A percentile compares a stretch with the other conserved stretches of the same genome.
These are phyloP conservation scores for Parasteatoda lunata DNA, from an alignment of 2,888 invertebrate genomes.

Conservation along the genomic window DNA sequence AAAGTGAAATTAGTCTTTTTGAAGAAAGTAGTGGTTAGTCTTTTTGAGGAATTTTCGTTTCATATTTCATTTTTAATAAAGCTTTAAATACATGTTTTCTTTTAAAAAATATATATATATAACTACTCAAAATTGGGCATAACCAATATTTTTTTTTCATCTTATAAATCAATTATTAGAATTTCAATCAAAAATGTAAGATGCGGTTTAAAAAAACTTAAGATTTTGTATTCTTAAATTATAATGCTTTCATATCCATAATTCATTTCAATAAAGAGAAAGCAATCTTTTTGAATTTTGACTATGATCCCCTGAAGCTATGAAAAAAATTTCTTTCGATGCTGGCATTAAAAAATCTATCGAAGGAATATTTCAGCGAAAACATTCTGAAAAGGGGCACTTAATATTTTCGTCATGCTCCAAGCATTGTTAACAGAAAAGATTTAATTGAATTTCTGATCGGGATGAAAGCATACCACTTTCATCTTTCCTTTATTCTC, in stretches of 20 bases:
- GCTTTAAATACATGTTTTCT: too few relatives aligned
- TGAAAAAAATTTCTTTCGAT: neutral
- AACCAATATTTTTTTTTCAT: too few relatives aligned
- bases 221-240: too few relatives aligned
- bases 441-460: slow-evolving; percentile 62
- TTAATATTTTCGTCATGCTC: slow-evolving; percentile 60
- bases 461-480: slow-evolving; percentile 52
- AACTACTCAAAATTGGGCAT: too few relatives aligned
- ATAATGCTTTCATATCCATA: neutral
- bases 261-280: neutral
- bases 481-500: slow-evolving; percentile 35
- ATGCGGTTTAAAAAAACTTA: too few relatives aligned
- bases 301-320: neutral
- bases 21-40: too few relatives aligned
- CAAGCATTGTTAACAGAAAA: slow-evolving; percentile 54
- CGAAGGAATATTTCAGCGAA: slow-evolving; percentile 36
- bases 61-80: too few relatives aligned
- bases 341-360: slow-evolving; percentile 7
- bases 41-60: too few relatives aligned
- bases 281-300: neutral
- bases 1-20: too few relatives aligned
- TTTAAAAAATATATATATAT: too few relatives aligned
- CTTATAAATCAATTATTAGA: too few relatives aligned
- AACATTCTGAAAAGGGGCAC: slow-evolving; percentile 45
- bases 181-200: too few relatives aligned